Percentiles rank a stretch among this genome's conserved stretches.
Evolutionary conservation across 2,113 vertebrate genomes (phyloP).

Genomic region (Kobus ellipsiprymnus): DNA sequence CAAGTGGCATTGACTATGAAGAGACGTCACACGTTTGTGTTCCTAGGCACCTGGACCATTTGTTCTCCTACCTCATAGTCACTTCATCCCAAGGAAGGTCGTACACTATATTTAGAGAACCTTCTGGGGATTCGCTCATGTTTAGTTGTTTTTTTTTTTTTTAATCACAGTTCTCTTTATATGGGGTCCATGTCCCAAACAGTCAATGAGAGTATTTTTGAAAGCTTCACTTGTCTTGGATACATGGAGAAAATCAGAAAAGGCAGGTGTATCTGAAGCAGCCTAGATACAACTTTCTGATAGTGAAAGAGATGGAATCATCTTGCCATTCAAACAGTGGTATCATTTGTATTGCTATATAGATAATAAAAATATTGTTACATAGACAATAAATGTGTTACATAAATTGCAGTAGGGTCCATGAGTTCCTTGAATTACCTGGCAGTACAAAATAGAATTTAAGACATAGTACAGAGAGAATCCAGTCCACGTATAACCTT

Average conservation of each 20-base stretch:
- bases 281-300: neutral
- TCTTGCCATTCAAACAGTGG: neutral
- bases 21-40: accelerated
- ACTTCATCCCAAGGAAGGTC: neutral
- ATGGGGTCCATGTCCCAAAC: neutral
- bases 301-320: neutral
- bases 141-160: neutral
- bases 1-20: neutral
- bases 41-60: neutral
- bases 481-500: neutral
- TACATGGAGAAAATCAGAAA: neutral
- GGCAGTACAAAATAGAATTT: neutral
- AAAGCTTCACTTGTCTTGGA: neutral
- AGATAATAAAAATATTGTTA: neutral
- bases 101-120: neutral
- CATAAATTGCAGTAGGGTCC: neutral
- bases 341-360: neutral
- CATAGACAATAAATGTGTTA: neutral
- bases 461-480: neutral
- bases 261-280: neutral
- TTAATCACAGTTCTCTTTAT: neutral
- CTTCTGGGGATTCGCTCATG: neutral
- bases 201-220: neutral
- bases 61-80: neutral
- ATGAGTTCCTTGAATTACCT: neutral